Evolutionary conservation across 2,113 vertebrate genomes (phyloP).

Genomic region (Butastur rufipennis): DNA sequence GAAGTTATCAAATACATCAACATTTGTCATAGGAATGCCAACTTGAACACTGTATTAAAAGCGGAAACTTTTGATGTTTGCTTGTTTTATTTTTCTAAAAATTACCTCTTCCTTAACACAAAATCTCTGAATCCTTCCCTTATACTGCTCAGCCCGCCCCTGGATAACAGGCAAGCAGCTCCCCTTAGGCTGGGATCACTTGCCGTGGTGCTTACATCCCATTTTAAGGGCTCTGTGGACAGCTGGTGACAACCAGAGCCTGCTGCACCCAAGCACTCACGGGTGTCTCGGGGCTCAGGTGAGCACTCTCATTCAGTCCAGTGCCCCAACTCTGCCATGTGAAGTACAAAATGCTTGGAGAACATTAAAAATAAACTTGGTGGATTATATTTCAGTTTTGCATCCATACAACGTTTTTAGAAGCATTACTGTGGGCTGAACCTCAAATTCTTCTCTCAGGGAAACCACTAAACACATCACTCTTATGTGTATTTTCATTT

Average conservation of each 20-base stretch:
- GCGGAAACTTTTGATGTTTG: background rate
- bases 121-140: background rate
- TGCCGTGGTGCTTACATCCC: rapidly evolving
- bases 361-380: background rate
- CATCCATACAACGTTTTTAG: rapidly evolving
- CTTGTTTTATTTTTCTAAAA: background rate
- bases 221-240: background rate
- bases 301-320: rapidly evolving
- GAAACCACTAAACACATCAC: background rate
- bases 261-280: rapidly evolving
- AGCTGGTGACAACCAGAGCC: background rate
- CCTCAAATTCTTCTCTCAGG: background rate
- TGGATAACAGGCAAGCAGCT: background rate
- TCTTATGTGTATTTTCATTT: background rate
- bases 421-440: background rate
- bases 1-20: background rate
- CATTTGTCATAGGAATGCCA: background rate
- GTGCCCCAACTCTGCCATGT: background rate
- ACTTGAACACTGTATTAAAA: background rate
- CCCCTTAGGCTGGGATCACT: background rate
- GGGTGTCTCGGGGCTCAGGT: rapidly evolving
- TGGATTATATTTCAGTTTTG: background rate
- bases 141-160: background rate
- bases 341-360: background rate
- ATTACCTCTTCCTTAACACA: background rate